A percentile compares a stretch with the other conserved stretches of the same genome.
phyloP scores from a whole-genome alignment of 2,113 vertebrate genomes.

The Daboia siamensis region DNA sequence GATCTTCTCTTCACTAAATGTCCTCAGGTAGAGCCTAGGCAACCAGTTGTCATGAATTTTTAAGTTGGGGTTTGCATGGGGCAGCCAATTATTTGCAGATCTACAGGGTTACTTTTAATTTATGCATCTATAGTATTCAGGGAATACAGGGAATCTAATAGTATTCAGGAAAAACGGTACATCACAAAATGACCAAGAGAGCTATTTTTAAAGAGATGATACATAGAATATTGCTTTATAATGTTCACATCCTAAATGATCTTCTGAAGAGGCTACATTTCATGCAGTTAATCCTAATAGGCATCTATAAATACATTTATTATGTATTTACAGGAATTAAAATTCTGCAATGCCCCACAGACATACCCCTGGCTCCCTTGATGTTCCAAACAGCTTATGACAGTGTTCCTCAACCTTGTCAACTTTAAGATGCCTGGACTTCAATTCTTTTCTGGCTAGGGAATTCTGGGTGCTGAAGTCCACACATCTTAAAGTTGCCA shows the following conservation, averaged over 20 bases:
- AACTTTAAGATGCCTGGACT: neutral
- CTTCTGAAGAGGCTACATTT: neutral
- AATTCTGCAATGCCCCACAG: neutral
- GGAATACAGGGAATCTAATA: too few species aligned
- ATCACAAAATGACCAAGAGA: neutral
- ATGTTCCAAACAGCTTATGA: neutral
- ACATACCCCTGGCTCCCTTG: neutral
- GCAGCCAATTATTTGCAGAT: neutral
- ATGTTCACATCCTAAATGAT: neutral
- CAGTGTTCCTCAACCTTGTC: neutral
- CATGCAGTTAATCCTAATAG: neutral
- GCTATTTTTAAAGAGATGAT: neutral
- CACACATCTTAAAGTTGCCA: neutral
- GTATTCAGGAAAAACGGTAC: neutral
- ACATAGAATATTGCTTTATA: neutral
- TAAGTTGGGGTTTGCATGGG: neutral
- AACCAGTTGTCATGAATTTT: neutral
- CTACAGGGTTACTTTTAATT: neutral
- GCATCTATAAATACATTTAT: conserved; percentile 23
- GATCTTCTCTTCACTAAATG: neutral
- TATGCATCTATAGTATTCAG: neutral
- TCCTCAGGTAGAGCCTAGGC: neutral
- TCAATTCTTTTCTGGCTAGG: neutral
- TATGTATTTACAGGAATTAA: neutral
- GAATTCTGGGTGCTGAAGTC: neutral